phyloP scores from a whole-genome alignment of 2,888 invertebrate species.

The Baronia brevicornis region DNA sequence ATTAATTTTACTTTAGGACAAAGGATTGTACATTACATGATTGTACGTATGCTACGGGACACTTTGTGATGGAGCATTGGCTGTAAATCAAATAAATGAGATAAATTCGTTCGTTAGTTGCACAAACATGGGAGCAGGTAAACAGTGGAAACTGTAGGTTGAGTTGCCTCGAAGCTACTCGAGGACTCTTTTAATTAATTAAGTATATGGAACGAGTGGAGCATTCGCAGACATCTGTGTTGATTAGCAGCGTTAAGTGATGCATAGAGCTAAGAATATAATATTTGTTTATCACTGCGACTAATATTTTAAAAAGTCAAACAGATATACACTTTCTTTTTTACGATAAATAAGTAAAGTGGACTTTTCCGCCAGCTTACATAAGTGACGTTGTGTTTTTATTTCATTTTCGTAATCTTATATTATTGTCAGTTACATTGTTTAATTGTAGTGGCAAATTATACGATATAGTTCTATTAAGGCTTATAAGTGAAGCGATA shows the following conservation, averaged over 20 bases:
- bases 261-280: conserved; percentile 20
- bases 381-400: no score
- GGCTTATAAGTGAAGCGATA: no score
- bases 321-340: no score
- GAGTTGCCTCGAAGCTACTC: conserved; percentile 32
- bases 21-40: conserved; percentile 39
- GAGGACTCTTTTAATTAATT: conserved; percentile 69
- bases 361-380: no score
- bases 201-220: conserved; percentile 52
- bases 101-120: conserved; percentile 59
- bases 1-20: conserved; percentile 45
- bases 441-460: no score
- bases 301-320: no score
- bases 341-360: no score
- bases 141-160: conserved; percentile 39
- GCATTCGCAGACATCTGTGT: conserved; percentile 39
- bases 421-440: no score
- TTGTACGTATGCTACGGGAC: conserved; percentile 26
- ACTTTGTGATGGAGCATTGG: conserved; percentile 12
- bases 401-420: no score
- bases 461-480: no score
- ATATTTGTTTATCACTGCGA: no score
- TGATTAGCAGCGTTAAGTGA: conserved; percentile 33
- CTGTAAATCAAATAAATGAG: conserved; percentile 34
- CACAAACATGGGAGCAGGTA: conserved; percentile 57